Percentiles rank a stretch among this genome's conserved stretches.
These are phyloP conservation scores for Polyergus mexicanus DNA, from an alignment of 1,140 invertebrate species.

Conservation along the genomic window DNA sequence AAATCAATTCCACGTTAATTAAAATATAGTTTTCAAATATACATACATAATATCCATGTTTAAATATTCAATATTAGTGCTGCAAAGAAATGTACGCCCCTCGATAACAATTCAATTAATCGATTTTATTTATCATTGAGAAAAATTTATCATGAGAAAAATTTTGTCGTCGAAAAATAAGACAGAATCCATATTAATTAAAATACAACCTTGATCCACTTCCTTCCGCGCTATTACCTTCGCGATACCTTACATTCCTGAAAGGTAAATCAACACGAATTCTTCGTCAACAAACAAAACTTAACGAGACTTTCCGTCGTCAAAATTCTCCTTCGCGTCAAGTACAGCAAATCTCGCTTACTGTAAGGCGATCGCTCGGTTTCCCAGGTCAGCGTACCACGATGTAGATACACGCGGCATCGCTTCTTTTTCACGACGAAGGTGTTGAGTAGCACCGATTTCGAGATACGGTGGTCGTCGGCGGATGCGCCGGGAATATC, in stretches of 20 bases:
- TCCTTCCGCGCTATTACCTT: not conserved
- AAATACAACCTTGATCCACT: constrained; percentile 28
- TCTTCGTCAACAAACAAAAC: not conserved
- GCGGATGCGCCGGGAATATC: constrained; percentile 48
- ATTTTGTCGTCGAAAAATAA: not conserved
- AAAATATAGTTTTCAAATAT: too few species aligned
- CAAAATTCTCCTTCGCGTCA: not conserved
- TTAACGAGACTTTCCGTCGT: not conserved
- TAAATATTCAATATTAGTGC: too few species aligned
- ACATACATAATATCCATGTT: too few species aligned
- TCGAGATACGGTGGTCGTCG: constrained; percentile 51
- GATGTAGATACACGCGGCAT: constrained; percentile 89
- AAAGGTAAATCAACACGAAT: not conserved
- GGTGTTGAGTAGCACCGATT: constrained; percentile 87
- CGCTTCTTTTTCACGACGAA: constrained; percentile 89
- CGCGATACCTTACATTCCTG: too few species aligned
- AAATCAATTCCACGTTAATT: too few species aligned
- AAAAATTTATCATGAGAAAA: not conserved
- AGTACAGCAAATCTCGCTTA: constrained; percentile 79
- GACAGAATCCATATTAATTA: not conserved
- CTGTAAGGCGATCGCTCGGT: constrained; percentile 87
- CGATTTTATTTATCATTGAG: not conserved
- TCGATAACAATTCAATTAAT: too few species aligned
- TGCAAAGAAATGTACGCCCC: too few species aligned
- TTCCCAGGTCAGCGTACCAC: constrained; percentile 89